Conservation (phyloP, 2,113 vertebrate species). For the Gymnogyps californianus region DNA sequence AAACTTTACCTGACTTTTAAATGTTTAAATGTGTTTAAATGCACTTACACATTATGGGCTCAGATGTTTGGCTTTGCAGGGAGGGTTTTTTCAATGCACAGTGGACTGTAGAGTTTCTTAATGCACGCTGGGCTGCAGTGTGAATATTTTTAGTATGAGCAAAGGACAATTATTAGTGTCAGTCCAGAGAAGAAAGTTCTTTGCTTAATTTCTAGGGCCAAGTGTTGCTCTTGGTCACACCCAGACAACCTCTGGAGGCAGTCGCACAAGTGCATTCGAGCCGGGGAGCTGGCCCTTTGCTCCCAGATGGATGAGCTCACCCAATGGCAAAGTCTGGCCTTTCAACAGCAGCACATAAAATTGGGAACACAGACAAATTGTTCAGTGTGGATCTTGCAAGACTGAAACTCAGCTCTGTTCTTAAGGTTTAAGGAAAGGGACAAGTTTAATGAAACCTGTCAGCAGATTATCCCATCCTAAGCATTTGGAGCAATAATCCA, state of each 20-base stretch:
- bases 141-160: neutral
- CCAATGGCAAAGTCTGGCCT: neutral
- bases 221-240: neutral
- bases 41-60: neutral
- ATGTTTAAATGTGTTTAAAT: neutral
- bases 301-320: neutral
- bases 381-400: neutral
- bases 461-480: neutral
- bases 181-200: neutral
- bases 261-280: fast-evolving
- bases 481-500: neutral
- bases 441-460: neutral
- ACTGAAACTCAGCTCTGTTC: neutral
- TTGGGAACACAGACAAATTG: neutral
- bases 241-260: neutral
- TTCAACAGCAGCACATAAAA: neutral
- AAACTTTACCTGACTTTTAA: neutral
- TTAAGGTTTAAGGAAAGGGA: neutral
- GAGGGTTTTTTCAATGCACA: neutral
- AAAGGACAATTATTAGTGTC: neutral
- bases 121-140: neutral
- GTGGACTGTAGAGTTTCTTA: neutral
- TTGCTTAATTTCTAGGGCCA: neutral
- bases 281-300: neutral
- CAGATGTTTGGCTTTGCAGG: neutral